A percentile compares a stretch with the other conserved stretches of the same genome.
These are phyloP conservation scores for Zaprionus africanus DNA, from an alignment of 1,140 invertebrate species.

Conservation along the genomic window DNA sequence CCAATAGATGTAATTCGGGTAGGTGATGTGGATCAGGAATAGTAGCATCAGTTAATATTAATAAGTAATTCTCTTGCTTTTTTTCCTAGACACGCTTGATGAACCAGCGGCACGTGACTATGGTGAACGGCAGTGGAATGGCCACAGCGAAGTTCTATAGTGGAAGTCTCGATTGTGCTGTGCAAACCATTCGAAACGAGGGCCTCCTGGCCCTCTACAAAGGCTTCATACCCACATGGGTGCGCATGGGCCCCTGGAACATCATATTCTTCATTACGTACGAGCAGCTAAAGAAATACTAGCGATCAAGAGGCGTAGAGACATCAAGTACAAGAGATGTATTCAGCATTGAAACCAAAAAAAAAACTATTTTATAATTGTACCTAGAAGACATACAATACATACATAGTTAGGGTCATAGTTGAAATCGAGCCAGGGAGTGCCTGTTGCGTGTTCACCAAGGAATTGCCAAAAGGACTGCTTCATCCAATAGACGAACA, in stretches of 20 bases:
- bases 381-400: conserved; percentile 28
- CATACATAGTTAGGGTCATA: conserved; percentile 28
- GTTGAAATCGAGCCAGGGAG: conserved; percentile 38
- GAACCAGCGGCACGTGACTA: conserved; percentile 91
- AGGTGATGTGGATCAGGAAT: conserved; percentile 80
- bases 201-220: conserved; percentile 96
- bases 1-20: conserved; percentile 98
- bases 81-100: conserved; percentile 93
- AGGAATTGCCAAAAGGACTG: conserved; percentile 47
- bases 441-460: conserved; percentile 55
- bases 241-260: conserved; percentile 98
- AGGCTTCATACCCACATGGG: conserved; percentile 97
- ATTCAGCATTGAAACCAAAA: conserved; percentile 72
- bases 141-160: conserved; percentile 89
- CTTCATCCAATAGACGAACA: conserved; percentile 36
- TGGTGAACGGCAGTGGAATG: conserved; percentile 84
- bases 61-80: not conserved
- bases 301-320: conserved; percentile 68
- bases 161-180: conserved; percentile 94
- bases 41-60: not conserved
- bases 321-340: conserved; percentile 64
- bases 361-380: conserved; percentile 41
- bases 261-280: conserved; percentile 99
- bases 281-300: conserved; percentile 92
- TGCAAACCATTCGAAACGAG: conserved; percentile 87